Evolutionary conservation across 2,888 invertebrate species (phyloP).

Genomic region (Dendrolimus houi): DNA sequence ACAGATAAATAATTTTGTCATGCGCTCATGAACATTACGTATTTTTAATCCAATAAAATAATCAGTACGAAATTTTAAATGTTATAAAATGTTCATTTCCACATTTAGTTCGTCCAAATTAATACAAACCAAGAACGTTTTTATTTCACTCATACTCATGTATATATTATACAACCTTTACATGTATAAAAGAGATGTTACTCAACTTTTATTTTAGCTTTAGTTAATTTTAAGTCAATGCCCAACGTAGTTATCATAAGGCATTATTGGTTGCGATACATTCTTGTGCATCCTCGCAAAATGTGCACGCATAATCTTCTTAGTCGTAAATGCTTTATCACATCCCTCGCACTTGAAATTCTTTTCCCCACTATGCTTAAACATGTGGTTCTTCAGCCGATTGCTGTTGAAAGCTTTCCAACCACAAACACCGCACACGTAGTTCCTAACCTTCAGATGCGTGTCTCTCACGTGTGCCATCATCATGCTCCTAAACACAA

Average conservation of each 20-base stretch:
- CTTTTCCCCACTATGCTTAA: slow-evolving; percentile 65
- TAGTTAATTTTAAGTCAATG: slow-evolving; percentile 12
- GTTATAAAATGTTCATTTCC: too few relatives aligned
- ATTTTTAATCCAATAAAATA: too few relatives aligned
- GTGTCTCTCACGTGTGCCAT: slow-evolving; percentile 59
- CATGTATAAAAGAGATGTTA: too few relatives aligned
- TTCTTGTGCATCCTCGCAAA: slow-evolving; percentile 54
- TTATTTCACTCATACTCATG: too few relatives aligned
- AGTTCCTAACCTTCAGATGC: slow-evolving; percentile 57
- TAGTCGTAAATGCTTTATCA: slow-evolving; percentile 60
- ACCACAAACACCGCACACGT: slow-evolving; percentile 56
- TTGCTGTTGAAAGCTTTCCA: slow-evolving; percentile 64
- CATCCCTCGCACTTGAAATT: slow-evolving; percentile 61
- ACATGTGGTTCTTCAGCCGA: slow-evolving; percentile 69
- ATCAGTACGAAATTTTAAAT: too few relatives aligned
- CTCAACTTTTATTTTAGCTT: too few relatives aligned
- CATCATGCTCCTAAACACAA: slow-evolving; percentile 65
- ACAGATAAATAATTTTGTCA: too few relatives aligned
- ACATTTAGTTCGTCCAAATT: too few relatives aligned
- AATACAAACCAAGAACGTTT: too few relatives aligned
- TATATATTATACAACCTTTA: too few relatives aligned
- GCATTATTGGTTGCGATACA: slow-evolving; percentile 19
- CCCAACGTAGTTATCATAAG: slow-evolving; percentile 38
- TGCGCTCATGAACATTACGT: too few relatives aligned
- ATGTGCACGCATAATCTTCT: slow-evolving; percentile 63